Base-by-base conservation (phyloP, 1,140 invertebrate genomes). In the Eumaeus atala region DNA sequence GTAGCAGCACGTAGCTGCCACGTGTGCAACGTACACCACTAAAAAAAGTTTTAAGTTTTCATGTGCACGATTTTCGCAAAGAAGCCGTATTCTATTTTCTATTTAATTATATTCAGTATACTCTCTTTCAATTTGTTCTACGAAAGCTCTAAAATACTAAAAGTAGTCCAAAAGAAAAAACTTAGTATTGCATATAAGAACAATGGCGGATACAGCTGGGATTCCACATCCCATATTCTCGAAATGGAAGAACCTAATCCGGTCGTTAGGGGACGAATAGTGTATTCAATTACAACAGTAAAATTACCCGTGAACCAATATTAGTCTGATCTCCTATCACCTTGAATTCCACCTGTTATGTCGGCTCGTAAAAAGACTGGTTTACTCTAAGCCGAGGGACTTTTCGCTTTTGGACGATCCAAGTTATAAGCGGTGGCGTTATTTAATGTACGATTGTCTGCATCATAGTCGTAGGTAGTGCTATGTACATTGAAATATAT, bases 251-350 rank as follows among this genome's bases (percentile, higher is more conserved):
- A 44, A 16, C 40, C n/a, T 51, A 56, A 51, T 16, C 28, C 38
- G 28, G 11, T 42, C 28, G 37, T 36, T 42, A 17, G 16, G 48
- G 40, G 36, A 12, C 48, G 47, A 35, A 50, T 38, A 33, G 11
- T 42, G 55, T 17, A 61, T 65, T 59, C 63, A 65, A 65, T 65
- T 65, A 65, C 56, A 17, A 14, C 21, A 48, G 38, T 47, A 52
- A 42, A 60, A 59, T 58, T 50, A 59, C 34, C 53, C 34, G 54
- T 28, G 58, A 63, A 56, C 64, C 60, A 61, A 68, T 65, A 65
- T 68, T 68, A 35, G 56, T 56, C 28, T 38, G 51, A 37, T 21
- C 51, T 37, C 36, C 51, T 52, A 51, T 57, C 53, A 58, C 61
- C 61, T 63, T 56, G 58, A 28, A 37, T 34, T 40, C 38, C 51